A percentile compares a stretch with the other conserved stretches of the same genome.
phyloP scores from a whole-genome alignment of 1,140 invertebrate species.

The Stegodyphus dumicola region DNA sequence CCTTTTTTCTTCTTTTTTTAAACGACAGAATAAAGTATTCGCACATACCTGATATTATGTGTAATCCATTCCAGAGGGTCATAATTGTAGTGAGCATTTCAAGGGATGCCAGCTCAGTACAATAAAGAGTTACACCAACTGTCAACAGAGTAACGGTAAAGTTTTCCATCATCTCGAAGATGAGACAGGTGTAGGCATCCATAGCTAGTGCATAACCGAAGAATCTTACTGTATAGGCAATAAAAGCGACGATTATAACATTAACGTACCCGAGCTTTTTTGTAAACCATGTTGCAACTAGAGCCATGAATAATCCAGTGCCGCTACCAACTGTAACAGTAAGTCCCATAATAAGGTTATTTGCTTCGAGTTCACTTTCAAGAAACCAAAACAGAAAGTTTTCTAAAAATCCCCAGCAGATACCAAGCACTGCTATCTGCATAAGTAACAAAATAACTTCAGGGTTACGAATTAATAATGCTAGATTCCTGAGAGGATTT shows the following conservation, averaged over 20 bases:
- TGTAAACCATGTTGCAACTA: conserved; percentile 75
- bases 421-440: conserved; percentile 67
- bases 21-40: not conserved
- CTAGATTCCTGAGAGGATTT: conserved; percentile 78
- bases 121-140: conserved; percentile 84
- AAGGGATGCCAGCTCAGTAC: conserved; percentile 80
- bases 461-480: conserved; percentile 77
- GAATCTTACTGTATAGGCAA: conserved; percentile 81
- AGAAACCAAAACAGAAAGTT: conserved; percentile 52
- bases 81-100: conserved; percentile 84
- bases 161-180: conserved; percentile 84
- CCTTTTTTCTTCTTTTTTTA: not conserved
- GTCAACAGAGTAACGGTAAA: conserved; percentile 83
- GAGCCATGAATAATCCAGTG: conserved; percentile 27
- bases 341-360: conserved; percentile 28
- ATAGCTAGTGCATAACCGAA: conserved; percentile 82
- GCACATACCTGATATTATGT: conserved; percentile 70
- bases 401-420: conserved; percentile 68
- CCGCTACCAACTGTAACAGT: conserved; percentile 40
- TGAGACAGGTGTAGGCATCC: conserved; percentile 81
- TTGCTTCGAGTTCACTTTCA: conserved; percentile 27
- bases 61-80: conserved; percentile 82
- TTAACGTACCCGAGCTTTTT: conserved; percentile 80
- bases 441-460: conserved; percentile 74
- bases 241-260: conserved; percentile 82